Base-by-base conservation (phyloP, 2,888 invertebrate genomes). In the Mesorhabditis belari region DNA sequence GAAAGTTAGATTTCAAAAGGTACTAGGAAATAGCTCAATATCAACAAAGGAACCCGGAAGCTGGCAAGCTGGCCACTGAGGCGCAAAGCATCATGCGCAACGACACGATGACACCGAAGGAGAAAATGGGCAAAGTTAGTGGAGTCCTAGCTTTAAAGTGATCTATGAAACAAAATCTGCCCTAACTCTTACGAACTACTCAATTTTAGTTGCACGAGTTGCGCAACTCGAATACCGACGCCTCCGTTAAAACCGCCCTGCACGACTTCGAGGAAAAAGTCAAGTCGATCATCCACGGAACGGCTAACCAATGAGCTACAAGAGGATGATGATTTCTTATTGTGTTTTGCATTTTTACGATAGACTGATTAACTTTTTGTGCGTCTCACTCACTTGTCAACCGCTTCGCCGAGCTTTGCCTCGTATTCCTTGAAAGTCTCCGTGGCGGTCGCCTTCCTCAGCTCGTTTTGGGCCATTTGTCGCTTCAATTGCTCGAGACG, bases 401-500 rank as follows among this genome's bases (percentile, higher is more conserved):
- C n/a, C n/a, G n/a, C n/a, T n/a, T n/a, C n/a, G n/a, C n/a, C n/a
- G n/a, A n/a, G n/a, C n/a, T n/a, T n/a, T n/a, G n/a, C n/a, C n/a
- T n/a, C n/a, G n/a, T n/a, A n/a, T n/a, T n/a, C n/a, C n/a, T n/a
- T n/a, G n/a, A n/a, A n/a, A n/a, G n/a, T n/a, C n/a, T n/a, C n/a
- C n/a, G n/a, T 24, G 19, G 53, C 44, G 44, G 44, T 61, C 51
- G 19, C 51, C 19, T 49, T 58, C 60, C 21, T 19, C 57, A 27
- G 5, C 56, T 49, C 17, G 55, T 23, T 58, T 26, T n/a, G 2
- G 29, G 49, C 5, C 59, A 55, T 17, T 70, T 70, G 69, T n/a
- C 51, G 24, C 44, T 59, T 54, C 26, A 70, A 25, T 5, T 59
- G 24, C 6, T 65, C 64, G 57, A 66, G 58, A 24, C 59, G 53